phyloP scores from a whole-genome alignment of 2,888 invertebrate species.

The Pseudococcus jackbeardsleyi region DNA sequence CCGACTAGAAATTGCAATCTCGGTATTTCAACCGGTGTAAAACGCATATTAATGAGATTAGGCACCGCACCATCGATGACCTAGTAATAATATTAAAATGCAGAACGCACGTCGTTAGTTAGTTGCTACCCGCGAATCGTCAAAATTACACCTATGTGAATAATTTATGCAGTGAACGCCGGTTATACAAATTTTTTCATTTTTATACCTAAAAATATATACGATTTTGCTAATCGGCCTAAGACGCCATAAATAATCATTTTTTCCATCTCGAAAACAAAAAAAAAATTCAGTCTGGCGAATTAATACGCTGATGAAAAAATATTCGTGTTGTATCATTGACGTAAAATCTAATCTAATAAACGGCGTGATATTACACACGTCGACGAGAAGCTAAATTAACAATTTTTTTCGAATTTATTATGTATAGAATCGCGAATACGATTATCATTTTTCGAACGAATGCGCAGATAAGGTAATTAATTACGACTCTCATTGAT shows the following conservation, averaged over 20 bases:
- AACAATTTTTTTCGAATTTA: neutral
- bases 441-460: neutral
- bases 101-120: constrained; percentile 3
- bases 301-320: neutral
- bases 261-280: neutral
- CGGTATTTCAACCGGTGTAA: neutral
- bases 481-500: constrained; percentile 2
- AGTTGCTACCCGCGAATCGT: neutral
- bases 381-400: neutral
- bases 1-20: neutral
- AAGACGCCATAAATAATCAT: constrained; percentile 2
- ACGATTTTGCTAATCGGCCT: neutral
- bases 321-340: neutral
- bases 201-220: neutral
- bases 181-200: neutral
- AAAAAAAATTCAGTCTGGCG: neutral
- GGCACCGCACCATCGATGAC: constrained; percentile 1
- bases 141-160: neutral
- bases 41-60: constrained; percentile 5
- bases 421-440: neutral
- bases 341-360: neutral
- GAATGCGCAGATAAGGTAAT: neutral
- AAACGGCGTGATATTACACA: neutral
- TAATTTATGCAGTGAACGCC: neutral
- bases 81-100: constrained; percentile 8